Evolutionary conservation across 2,797 vertebrate genomes (phyloP), one percentile per base, ranked within the genome.

Genomic region (Euthynnus affinis): DNA sequence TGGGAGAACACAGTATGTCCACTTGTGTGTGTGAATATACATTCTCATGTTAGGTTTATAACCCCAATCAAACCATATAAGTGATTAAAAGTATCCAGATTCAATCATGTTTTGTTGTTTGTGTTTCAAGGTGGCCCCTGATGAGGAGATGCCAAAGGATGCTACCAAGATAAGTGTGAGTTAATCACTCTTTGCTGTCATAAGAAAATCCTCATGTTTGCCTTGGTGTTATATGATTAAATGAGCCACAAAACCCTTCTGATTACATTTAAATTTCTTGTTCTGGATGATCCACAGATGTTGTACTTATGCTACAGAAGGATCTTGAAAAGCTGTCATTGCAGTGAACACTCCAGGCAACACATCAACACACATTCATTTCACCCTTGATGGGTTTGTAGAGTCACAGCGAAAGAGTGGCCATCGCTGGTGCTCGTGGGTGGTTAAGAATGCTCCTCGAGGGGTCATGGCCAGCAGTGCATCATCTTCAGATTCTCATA

Each of bases 101-200:
- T 52, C n/a, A 14, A 27, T 40, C 3, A 13, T 68, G 55, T 63
- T 49, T 18, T 20, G 18, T 67, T 70, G 44, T 49, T 57, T 60
- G 52, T 81, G 68, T 69, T 80, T 86, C 29, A 91, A 99, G 97
- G 95, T 98, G 87, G 94, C 94, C 84, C 92, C 95, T 8, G 96
- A 96, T 83, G 97, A 97, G 64, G 97, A 97, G 81, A 88, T 94
- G 0, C 95, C 95, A 74, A 98, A 97, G 93, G 98, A 97, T 10
- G 97, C 97, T 0, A 98, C 97, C 63, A 99, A 99, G 95, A 99
- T 99, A 91, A 99, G 98, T n/a, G 98, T 99, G 93, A 98, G 98
- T 98, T 48, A 48, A 56, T 20, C 29, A 23, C 40, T 61, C 7
- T 69, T 42, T 73, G 55, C 53, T 63, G 25, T 66, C 44, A 55